Evolutionary conservation across 2,113 vertebrate genomes (phyloP), one percentile per base, ranked within the genome.

Genomic region (Scortum barcoo): DNA sequence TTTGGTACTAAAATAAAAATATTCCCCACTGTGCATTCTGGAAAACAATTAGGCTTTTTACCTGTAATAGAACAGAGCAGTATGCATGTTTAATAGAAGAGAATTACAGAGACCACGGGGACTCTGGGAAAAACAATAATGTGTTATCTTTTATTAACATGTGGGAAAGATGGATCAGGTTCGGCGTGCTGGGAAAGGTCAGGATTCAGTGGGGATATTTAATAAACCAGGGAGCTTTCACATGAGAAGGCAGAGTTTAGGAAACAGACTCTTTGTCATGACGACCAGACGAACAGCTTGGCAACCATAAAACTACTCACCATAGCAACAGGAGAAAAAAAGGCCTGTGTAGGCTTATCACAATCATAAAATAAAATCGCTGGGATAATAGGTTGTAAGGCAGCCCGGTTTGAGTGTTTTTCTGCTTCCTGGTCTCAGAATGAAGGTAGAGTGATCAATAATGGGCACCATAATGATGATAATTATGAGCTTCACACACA

Each of bases 271-370:
- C 65, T 82, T 87, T 48, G 40, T 75, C 65, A 76, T 84, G 82
- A 80, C 51, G 3, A 91, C 86, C 40, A 72, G 44, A 60, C 57
- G 33, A 84, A 71, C 54, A 78, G 76, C 84, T 58, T 81, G 65
- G 73, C 86, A 81, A 71, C 78, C 80, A 62, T 85, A 84, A 87
- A 88, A 58, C 71, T 61, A 16, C 51, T 91, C 81, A 79, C 88
- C 87, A 88, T 88, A 81, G 89, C 86, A 92, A 90, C 86, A 65
- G 80, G 65, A 72, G 33, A 72, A 71, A 87, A 78, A 74, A 82
- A n/a, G n/a, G 28, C 30, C 78, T 51, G 65, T 44, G 50, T 42
- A 58, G 73, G 54, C 38, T 65, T 68, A 75, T 48, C 33, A 84
- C 53, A 79, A 68, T 67, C 68, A 86, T 79, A 60, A 82, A 88